phyloP scores from a whole-genome alignment of 2,888 invertebrate species.

The Thymelicus lineola region DNA sequence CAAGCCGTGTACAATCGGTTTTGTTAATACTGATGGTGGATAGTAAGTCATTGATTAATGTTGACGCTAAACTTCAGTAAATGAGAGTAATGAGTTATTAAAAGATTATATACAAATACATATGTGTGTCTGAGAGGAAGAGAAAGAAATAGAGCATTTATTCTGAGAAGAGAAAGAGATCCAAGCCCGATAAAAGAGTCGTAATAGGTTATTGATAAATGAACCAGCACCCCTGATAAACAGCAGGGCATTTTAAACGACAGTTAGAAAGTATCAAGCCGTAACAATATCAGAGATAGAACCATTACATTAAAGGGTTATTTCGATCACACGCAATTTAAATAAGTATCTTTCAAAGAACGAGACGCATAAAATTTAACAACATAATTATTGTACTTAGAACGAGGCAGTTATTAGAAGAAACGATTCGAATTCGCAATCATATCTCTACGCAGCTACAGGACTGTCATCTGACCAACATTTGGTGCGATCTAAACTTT shows the following conservation, averaged over 20 bases:
- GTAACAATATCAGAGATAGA: slow-evolving; percentile 9
- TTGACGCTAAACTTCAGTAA: too few relatives aligned
- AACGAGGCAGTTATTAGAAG: slow-evolving; percentile 31
- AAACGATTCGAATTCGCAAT: slow-evolving; percentile 21
- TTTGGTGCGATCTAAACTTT: slow-evolving; percentile 35
- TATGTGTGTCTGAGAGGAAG: too few relatives aligned
- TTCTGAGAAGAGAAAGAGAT: too few relatives aligned
- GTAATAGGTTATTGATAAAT: not conserved
- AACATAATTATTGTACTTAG: slow-evolving; percentile 40
- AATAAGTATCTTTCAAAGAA: slow-evolving; percentile 30
- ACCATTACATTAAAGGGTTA: slow-evolving; percentile 31
- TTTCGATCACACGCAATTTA: slow-evolving; percentile 28
- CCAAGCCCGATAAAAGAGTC: too few relatives aligned
- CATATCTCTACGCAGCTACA: slow-evolving; percentile 8
- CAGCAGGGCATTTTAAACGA: not conserved
- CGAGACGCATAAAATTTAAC: slow-evolving; percentile 39
- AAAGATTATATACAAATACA: too few relatives aligned
- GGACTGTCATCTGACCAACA: slow-evolving; percentile 16
- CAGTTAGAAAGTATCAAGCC: not conserved
- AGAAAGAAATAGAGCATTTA: too few relatives aligned
- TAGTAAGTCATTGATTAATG: not conserved
- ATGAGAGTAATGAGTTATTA: too few relatives aligned
- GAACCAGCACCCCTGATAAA: not conserved
- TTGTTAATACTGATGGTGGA: not conserved
- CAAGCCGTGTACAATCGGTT: not conserved